Evolutionary conservation across 2,888 invertebrate genomes (phyloP).

Genomic region (Automeris io): DNA sequence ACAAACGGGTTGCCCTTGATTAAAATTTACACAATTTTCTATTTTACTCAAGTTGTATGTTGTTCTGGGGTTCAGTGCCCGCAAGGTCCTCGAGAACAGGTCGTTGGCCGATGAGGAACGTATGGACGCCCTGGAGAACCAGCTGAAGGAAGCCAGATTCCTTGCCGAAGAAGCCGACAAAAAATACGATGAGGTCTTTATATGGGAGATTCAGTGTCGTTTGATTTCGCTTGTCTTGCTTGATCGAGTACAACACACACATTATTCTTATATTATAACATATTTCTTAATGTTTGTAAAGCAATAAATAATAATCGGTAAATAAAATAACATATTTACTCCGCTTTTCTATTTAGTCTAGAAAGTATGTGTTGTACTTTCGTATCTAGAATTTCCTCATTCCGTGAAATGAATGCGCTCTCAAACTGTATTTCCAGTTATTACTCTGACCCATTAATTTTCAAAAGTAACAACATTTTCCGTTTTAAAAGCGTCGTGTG

Average conservation of each 20-base stretch:
- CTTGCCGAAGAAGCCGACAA: slow-evolving; percentile 99
- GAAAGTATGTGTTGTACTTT: slow-evolving; percentile 19
- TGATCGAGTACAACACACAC: slow-evolving; percentile 26
- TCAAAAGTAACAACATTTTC: slow-evolving; percentile 14
- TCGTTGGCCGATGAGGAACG: slow-evolving; percentile 99
- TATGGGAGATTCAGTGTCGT: slow-evolving; percentile 62
- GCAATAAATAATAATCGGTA: too few species aligned
- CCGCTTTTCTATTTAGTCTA: slow-evolving; percentile 10
- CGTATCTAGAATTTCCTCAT: slow-evolving; percentile 17
- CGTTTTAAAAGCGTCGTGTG: background rate
- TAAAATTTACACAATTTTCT: slow-evolving; percentile 14
- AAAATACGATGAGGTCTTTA: slow-evolving; percentile 99
- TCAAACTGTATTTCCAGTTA: slow-evolving; percentile 14
- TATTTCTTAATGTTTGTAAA: slow-evolving; percentile 3
- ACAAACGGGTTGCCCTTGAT: slow-evolving; percentile 63
- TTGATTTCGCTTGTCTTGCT: slow-evolving; percentile 60
- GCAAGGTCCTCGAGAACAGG: slow-evolving; percentile 99
- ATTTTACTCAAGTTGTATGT: slow-evolving; percentile 42
- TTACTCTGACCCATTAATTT: slow-evolving; percentile 17
- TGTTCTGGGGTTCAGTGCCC: slow-evolving; percentile 84
- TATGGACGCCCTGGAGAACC: slow-evolving; percentile 99
- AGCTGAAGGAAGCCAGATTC: slow-evolving; percentile 99
- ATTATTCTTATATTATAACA: background rate
- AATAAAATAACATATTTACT: too few species aligned
- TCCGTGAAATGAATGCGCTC: slow-evolving; percentile 15